Base-by-base conservation (phyloP, 2,888 invertebrate genomes). In the Nineta flava region DNA sequence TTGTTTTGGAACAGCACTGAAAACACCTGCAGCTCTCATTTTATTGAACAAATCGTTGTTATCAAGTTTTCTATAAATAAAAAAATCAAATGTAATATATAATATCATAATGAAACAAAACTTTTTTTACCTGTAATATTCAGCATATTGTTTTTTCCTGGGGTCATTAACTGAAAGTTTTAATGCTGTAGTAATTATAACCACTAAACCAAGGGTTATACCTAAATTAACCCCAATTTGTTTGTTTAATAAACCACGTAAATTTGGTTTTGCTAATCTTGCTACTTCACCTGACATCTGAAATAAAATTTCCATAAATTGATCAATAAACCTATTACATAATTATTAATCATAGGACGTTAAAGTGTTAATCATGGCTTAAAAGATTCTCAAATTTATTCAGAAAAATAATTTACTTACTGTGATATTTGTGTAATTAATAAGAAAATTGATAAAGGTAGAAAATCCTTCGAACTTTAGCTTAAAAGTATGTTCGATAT, bases 211-310 rank as follows among this genome's bases (percentile, higher is more conserved):
- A 1, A 73, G 50, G 1, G 76, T 75, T 50, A 74, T 65, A 1
- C 65, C 55, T n/a, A 88, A 50, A 52, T 74, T 71, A 13, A 60
- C 67, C 61, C 75, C 81, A 47, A 84, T 79, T 57, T 76, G 75
- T 1, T 70, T 59, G 56, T 73, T 68, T 56, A 84, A 76, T 31
- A 88, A 71, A 34, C 85, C 77, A 46, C 83, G 75, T 66, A 91
- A 70, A 51, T 79, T 69, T 1, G 90, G 87, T 58, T 76, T 79
- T 16, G 67, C 55, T 49, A 68, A 56, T 48, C 59, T 62, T 34
- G 62, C 56, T 50, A 58, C 51, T 62, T 55, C 56, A 53, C 60
- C 34, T 62, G 70, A 13, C 62, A 61, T 62, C 60, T 61, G 49
- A 40, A 58, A 56, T 46, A 42, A 48, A 44, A 21, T 26, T 38